A percentile compares a stretch with the other conserved stretches of the same genome.
Conservation (phyloP, 2,797 vertebrate species). For the Falco cherrug region DNA sequence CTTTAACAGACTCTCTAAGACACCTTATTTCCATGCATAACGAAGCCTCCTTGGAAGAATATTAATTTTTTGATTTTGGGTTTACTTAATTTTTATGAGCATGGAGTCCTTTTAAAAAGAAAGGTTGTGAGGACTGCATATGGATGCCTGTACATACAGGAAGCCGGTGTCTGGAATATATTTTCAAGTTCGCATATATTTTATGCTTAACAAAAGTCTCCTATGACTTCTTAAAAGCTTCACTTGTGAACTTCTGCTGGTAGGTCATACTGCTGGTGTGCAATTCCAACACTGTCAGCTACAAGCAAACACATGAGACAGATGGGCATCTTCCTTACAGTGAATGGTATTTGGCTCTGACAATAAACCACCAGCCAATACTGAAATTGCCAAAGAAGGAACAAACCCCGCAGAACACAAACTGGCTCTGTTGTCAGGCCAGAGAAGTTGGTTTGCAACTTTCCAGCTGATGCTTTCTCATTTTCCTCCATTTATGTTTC, state of each 20-base stretch:
- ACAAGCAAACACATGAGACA: slow-evolving; percentile 14
- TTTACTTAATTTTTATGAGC: slow-evolving; percentile 11
- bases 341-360: background rate
- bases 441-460: slow-evolving; percentile 28
- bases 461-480: slow-evolving; percentile 7
- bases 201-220: background rate
- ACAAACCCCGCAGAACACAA: background rate
- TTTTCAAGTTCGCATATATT: background rate
- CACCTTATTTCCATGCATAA: slow-evolving; percentile 20
- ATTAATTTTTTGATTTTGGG: background rate
- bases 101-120: slow-evolving; percentile 25
- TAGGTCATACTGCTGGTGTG: slow-evolving; percentile 16
- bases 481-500: background rate
- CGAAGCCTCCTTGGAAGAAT: background rate
- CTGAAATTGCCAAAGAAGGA: background rate
- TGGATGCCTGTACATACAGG: background rate
- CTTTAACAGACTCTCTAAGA: background rate
- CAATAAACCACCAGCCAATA: background rate
- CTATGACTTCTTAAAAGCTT: slow-evolving; percentile 24
- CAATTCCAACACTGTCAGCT: slow-evolving; percentile 4
- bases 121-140: background rate
- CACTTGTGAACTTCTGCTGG: slow-evolving; percentile 9
- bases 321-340: slow-evolving; percentile 5
- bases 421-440: slow-evolving; percentile 9
- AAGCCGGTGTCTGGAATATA: background rate